Evolutionary conservation across 2,113 vertebrate species (phyloP), one percentile per base, ranked within the genome.

Genomic region (Phrynosoma platyrhinos): DNA sequence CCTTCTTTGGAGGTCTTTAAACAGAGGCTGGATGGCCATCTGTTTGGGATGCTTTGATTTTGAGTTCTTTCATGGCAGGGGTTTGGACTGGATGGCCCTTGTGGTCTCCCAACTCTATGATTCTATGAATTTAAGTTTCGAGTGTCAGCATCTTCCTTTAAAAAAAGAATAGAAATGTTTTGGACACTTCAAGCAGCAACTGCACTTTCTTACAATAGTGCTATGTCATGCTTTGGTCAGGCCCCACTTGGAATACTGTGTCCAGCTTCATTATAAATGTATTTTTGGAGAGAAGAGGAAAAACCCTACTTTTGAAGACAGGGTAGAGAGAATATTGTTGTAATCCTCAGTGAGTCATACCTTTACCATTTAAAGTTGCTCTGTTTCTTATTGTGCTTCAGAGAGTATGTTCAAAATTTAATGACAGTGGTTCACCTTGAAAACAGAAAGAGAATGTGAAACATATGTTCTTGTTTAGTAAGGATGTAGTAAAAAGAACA

Each of bases 351-450:
- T n/a, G 13, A 32, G 92, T 81, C 89, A 5, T 72, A 84, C 93
- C 85, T 92, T 88, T 53, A 91, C 78, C 87, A 23, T 71, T 89
- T 47, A 86, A 82, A 52, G 75, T 85, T 7, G 85, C 87, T 90
- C 69, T 92, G 42, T 12, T 62, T 90, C 91, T 92, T 66, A 89
- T 82, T 93, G 91, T 94, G 94, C 92, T 90, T 96, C 86, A 93
- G 74, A 94, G 82, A 94, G 91, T 93, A 81, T 94, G 94, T 95
- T 95, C 95, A 90, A 95, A 95, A 94, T 94, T 91, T 93, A 94
- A 95, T 79, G 92, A 89, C 87, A 94, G 87, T 86, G 90, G 87
- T 91, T 96, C 86, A 93, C 68, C 84, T 88, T 93, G 86, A 81
- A 94, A 94, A 87, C 87, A 92, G 83, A 90, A 84, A 95, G 82